Evolutionary conservation across 2,113 vertebrate genomes (phyloP).

Genomic region (Coreoperca whiteheadi): DNA sequence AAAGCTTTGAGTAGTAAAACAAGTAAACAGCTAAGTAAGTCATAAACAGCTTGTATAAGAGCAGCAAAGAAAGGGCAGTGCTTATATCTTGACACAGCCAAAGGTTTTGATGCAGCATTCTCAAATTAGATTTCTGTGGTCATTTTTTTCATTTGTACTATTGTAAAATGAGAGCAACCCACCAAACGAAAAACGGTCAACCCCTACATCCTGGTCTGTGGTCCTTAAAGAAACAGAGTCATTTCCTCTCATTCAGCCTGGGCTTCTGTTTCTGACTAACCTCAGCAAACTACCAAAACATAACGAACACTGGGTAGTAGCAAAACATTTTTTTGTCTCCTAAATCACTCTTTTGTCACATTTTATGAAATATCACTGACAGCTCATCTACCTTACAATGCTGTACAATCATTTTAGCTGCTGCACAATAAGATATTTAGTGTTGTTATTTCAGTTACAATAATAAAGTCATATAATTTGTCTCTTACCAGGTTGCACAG

Average conservation of each 20-base stretch:
- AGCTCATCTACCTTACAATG: background rate
- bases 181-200: constrained; percentile 18
- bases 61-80: background rate
- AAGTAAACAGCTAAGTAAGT: background rate
- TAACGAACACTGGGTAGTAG: background rate
- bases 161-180: constrained; percentile 35
- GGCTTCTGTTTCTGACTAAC: constrained; percentile 22
- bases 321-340: background rate
- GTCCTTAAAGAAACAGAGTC: constrained; percentile 41
- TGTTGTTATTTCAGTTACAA: background rate
- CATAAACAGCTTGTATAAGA: background rate
- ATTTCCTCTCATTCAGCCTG: constrained; percentile 63
- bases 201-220: constrained; percentile 55
- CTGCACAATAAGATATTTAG: background rate
- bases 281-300: constrained; percentile 21
- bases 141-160: background rate
- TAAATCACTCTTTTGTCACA: constrained; percentile 17
- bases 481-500: constrained; percentile 86
- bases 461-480: background rate
- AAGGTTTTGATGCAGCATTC: constrained; percentile 15
- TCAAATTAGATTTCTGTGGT: constrained; percentile 30
- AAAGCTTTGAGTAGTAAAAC: background rate
- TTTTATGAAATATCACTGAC: background rate
- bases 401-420: background rate
- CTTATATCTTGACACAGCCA: background rate